phyloP scores from a whole-genome alignment of 2,888 invertebrate species.

The Epiperipatus broadwayi region DNA sequence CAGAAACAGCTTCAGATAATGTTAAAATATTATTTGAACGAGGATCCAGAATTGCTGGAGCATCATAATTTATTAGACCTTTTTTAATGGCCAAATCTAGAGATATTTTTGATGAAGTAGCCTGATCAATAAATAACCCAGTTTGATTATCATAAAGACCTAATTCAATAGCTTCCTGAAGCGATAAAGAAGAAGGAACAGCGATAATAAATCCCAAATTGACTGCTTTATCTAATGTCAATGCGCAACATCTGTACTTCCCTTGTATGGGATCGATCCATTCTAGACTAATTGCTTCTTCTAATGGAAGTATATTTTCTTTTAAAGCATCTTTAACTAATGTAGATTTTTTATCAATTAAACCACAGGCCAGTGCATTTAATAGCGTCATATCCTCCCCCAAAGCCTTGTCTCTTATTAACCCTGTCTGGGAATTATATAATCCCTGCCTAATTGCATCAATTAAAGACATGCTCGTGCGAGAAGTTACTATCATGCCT shows the following conservation, averaged over 20 bases:
- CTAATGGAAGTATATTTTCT: no score
- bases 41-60: constrained; percentile 57
- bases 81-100: constrained; percentile 59
- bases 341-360: constrained; percentile 54
- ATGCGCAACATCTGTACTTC: no score
- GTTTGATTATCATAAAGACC: constrained; percentile 54
- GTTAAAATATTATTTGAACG: constrained; percentile 58
- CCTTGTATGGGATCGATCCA: constrained; percentile 55
- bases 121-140: constrained; percentile 51
- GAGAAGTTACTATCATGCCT: constrained; percentile 46
- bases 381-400: constrained; percentile 44
- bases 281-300: constrained; percentile 61
- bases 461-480: constrained; percentile 50
- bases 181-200: no score
- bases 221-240: no score
- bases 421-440: constrained; percentile 53
- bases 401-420: constrained; percentile 51
- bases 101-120: constrained; percentile 46
- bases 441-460: constrained; percentile 37
- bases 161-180: constrained; percentile 62
- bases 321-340: constrained; percentile 55
- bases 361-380: constrained; percentile 38
- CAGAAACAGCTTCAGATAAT: constrained; percentile 52
- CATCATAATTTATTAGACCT: constrained; percentile 50
- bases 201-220: no score